Conservation (phyloP, 1,140 invertebrate genomes). For the Eubasilissa regina region DNA sequence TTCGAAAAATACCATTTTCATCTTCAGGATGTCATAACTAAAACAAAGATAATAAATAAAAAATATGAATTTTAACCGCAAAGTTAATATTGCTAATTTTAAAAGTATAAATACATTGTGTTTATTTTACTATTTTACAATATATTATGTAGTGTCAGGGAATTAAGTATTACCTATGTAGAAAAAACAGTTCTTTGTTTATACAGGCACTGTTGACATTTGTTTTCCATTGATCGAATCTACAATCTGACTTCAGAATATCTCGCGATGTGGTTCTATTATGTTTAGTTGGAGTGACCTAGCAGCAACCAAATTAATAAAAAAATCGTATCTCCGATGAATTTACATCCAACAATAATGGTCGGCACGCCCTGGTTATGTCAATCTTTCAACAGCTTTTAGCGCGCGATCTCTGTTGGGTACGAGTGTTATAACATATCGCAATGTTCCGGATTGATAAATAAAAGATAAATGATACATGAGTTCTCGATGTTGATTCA, state of each 20-base stretch:
- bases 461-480: constrained; percentile 31
- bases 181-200: no score
- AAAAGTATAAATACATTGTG: no score
- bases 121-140: no score
- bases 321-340: constrained; percentile 25
- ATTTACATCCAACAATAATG: constrained; percentile 33
- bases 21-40: no score
- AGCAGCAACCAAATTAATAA: constrained; percentile 32
- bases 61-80: no score
- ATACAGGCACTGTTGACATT: not conserved
- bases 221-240: constrained; percentile 27
- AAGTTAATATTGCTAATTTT: no score
- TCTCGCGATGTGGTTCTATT: constrained; percentile 22
- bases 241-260: constrained; percentile 15
- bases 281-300: constrained; percentile 6
- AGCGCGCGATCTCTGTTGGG: constrained; percentile 14
- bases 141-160: no score
- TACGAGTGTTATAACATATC: constrained; percentile 1
- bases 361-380: constrained; percentile 45
- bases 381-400: constrained; percentile 33
- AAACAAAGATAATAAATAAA: no score
- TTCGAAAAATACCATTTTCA: no score
- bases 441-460: constrained; percentile 15
- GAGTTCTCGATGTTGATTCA: constrained; percentile 24
- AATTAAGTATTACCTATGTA: no score